Evolutionary conservation across 2,888 invertebrate genomes (phyloP).

Genomic region (Diadegma fenestrale): DNA sequence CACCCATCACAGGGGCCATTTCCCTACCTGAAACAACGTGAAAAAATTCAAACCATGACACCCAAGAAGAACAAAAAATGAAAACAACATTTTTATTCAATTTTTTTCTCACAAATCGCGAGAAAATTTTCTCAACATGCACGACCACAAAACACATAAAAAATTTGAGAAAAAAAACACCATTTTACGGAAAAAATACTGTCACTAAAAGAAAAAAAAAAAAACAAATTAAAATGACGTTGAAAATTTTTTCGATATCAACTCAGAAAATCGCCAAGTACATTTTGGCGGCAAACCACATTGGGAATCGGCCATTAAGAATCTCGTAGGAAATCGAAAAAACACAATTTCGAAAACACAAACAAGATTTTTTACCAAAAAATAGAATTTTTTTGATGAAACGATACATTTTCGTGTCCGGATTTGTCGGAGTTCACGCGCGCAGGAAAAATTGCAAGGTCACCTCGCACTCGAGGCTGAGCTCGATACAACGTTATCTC

Average conservation of each 20-base stretch:
- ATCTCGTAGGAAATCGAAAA: background rate
- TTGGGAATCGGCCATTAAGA: background rate
- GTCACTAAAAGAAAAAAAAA: too few relatives aligned
- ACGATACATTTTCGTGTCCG: background rate
- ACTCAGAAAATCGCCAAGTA: background rate
- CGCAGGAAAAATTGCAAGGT: background rate
- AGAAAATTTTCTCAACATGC: too few relatives aligned
- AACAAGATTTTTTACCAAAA: background rate
- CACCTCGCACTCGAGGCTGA: background rate
- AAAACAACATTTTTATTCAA: background rate
- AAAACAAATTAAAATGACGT: too few relatives aligned
- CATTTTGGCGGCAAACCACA: background rate
- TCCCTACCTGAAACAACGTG: conserved; percentile 77
- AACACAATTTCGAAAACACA: background rate
- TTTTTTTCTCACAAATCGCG: background rate
- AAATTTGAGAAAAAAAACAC: too few relatives aligned
- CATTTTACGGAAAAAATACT: too few relatives aligned
- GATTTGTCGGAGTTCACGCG: background rate
- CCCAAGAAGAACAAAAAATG: conserved; percentile 4
- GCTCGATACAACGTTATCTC: background rate
- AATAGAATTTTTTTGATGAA: background rate
- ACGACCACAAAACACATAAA: too few relatives aligned
- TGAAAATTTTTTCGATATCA: background rate
- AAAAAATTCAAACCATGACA: conserved; percentile 25
- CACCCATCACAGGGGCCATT: conserved; percentile 83